These are phyloP conservation scores for Cantharis rufa DNA, from an alignment of 2,888 invertebrate genomes.

Conservation along the genomic window DNA sequence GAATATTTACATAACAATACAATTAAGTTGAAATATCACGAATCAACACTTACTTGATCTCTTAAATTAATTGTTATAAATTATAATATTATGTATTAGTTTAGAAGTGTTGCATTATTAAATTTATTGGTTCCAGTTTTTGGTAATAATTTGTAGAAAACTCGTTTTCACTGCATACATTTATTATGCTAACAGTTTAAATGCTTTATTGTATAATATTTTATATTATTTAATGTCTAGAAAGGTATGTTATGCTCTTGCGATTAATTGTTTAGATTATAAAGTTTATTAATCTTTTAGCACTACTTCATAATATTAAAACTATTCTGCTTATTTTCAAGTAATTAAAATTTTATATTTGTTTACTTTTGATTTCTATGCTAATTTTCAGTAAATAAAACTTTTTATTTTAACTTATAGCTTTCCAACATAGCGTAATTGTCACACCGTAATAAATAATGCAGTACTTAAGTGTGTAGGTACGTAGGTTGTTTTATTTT, in stretches of 20 bases:
- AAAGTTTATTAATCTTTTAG: not conserved
- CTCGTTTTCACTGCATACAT: not conserved
- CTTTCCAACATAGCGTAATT: not conserved
- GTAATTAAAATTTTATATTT: not conserved
- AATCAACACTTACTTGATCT: not conserved
- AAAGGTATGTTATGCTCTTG: not conserved
- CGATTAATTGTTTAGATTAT: not conserved
- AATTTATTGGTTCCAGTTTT: not conserved
- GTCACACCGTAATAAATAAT: not conserved
- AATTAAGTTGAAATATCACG: not conserved
- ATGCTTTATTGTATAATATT: not conserved
- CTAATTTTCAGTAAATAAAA: not conserved
- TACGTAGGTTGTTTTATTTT: not conserved
- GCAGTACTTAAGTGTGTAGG: not conserved
- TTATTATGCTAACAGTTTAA: not conserved
- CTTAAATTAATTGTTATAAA: not conserved
- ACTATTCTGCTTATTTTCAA: not conserved
- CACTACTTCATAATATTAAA: not conserved
- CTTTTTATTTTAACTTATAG: not conserved
- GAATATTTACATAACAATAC: not conserved
- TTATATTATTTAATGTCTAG: not conserved
- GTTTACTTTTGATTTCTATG: not conserved
- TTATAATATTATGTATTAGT: not conserved
- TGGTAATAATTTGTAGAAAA: not conserved
- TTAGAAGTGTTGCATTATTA: not conserved